Conservation (phyloP, 2,113 vertebrate species). For the Pseudolaguvia tuberculata region DNA sequence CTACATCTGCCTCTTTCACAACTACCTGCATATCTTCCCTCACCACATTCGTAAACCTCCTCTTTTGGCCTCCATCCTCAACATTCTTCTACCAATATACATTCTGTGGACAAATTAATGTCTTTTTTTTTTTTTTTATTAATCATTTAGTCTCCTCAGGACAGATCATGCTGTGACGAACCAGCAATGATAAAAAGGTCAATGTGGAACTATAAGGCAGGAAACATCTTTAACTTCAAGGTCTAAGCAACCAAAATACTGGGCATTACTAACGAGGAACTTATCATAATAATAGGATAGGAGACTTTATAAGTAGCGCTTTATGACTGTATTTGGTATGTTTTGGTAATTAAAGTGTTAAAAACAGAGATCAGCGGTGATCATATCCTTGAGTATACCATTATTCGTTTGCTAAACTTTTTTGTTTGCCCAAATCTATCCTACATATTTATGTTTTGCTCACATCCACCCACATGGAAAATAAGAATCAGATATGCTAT, state of each 20-base stretch:
- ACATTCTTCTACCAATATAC: too few relatives aligned
- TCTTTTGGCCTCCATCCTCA: too few relatives aligned
- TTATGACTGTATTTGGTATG: too few relatives aligned
- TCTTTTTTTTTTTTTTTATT: not conserved
- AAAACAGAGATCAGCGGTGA: too few relatives aligned
- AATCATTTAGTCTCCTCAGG: constrained; percentile 19
- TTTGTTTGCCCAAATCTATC: not conserved
- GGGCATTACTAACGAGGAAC: not conserved
- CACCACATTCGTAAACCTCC: too few relatives aligned
- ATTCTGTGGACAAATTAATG: too few relatives aligned
- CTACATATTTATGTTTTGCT: not conserved
- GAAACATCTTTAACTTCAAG: not conserved
- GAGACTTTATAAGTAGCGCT: not conserved
- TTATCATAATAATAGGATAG: not conserved
- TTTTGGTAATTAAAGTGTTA: too few relatives aligned
- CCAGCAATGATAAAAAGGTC: not conserved
- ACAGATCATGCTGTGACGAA: not conserved
- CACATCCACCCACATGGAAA: not conserved
- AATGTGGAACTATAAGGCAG: not conserved
- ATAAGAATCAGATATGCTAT: not conserved
- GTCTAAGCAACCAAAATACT: not conserved
- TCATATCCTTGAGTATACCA: too few relatives aligned
- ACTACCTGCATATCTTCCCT: too few relatives aligned
- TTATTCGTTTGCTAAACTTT: too few relatives aligned
- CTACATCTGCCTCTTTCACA: too few relatives aligned